Base-by-base conservation (phyloP, 23 tunicate genomes). In the Styela plicata region DNA sequence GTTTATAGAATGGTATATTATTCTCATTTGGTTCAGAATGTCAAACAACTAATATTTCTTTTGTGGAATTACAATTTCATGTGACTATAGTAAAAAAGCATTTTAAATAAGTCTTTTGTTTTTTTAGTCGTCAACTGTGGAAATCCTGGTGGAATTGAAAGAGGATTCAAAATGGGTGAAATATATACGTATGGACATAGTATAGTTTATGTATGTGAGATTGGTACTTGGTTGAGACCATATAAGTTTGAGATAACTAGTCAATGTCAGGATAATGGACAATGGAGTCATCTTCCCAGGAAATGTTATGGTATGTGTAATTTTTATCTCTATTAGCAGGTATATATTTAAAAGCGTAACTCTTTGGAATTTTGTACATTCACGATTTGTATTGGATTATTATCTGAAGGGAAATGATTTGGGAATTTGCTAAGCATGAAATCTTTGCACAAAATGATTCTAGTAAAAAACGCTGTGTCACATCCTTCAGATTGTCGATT, bases 221-320 rank as follows among this genome's bases (percentile, higher is more conserved):
- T 21, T 19, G 95, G 95, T 31, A 80, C 31, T n/a, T 85, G 89
- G 89, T 79, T 90, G 52, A 70, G 63, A 18, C 33, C 26, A 26
- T 77, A 37, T 24, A 83, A 64, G 18, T 33, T 79, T 81, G 79
- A 26, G 1, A 20, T 25, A 16, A 67, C 44, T n/a, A 32, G 36
- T 5, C 74, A 69, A 30, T 90, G 95, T 68, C 25, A 23, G 2
- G 86, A 33, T 3, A 80, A 81, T 31, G 64, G 82, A 28, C 52
- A 23, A 3, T 90, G 95, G 95, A 53, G 37, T 64, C 74, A 77
- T 7, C 33, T 22, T 3, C 66, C 69, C 10, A 27, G 70, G 0
- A 3, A 21, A 18, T 88, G 92, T 31, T 33, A 21, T 29, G 83
- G 91, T 87, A 69, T 19, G 32, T 69, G 26, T n/a, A n/a, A n/a